Conservation (phyloP, 1,140 invertebrate genomes). For the Diorhabda carinulata region DNA sequence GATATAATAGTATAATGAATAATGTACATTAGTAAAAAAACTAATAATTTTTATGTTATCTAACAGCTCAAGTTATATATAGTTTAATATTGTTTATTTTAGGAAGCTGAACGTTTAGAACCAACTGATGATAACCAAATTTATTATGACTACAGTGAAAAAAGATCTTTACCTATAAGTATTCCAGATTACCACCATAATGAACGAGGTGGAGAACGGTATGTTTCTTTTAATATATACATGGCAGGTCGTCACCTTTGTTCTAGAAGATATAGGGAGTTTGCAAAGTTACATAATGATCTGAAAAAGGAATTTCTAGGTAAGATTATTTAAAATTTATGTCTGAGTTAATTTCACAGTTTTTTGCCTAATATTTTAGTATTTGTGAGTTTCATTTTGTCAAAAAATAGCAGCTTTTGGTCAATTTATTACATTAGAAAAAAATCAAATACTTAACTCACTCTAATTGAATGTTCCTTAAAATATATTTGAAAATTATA, state of each 20-base stretch:
- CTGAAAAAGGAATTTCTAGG: constrained; percentile 94
- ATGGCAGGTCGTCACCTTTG: constrained; percentile 98
- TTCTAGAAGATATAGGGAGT: constrained; percentile 93
- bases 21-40: no score
- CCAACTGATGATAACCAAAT: constrained; percentile 83
- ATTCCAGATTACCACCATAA: constrained; percentile 91
- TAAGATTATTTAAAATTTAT: constrained; percentile 29
- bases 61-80: not conserved
- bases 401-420: no score
- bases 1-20: no score
- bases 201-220: constrained; percentile 81
- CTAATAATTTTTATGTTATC: no score
- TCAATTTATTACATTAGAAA: no score
- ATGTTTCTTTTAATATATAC: constrained; percentile 97
- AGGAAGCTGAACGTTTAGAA: constrained; percentile 82
- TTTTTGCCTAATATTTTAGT: no score
- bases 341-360: not conserved
- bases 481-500: no score
- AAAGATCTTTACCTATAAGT: constrained; percentile 94
- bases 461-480: no score
- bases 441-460: no score
- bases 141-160: constrained; percentile 97
- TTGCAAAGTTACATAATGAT: constrained; percentile 82
- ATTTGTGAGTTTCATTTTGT: no score
- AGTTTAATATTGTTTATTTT: constrained; percentile 11